Evolutionary conservation across 35 echinoderm and acorn worm species (phyloP), one percentile per base, ranked within the genome.

Genomic region (Apostichopus japonicus): DNA sequence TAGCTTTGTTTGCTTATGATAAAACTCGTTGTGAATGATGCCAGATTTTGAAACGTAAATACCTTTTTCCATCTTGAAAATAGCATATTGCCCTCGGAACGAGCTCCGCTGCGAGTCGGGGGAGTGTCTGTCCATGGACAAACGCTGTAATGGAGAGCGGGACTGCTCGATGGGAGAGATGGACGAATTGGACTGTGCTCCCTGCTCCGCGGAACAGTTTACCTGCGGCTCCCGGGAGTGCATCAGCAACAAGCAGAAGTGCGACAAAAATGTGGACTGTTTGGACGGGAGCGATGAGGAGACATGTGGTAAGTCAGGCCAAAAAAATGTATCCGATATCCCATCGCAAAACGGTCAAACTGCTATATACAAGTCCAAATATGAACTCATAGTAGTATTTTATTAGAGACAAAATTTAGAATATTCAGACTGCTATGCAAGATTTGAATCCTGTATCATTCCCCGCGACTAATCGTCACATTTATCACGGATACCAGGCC

Each of bases 201-300:
- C 67, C 4, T 96, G 95, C 78, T 6, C 16, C 2, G 7, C 77
- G 1, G 52, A 82, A 19, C 91, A 93, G 54, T 95, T 91, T 77
- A 54, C 33, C 14, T 96, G 97, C 24, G 5, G 10, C 23, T 95
- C 90, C 54, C 80, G 91, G 10, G 92, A 95, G 67, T 99, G 97
- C 89, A 54, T 99, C 6, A 87, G 77, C 51, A 80, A 79, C 11
- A 22, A 19, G 17, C 23, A 89, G 16, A 52, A 67, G 53, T 99
- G 97, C 54, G 84, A 99, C 70, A 88, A 70, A 1, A 19, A 73
- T 7, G 10, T 8, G 0, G 70, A 99, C 14, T 99, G 97, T 78
- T 3, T 80, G 6, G 97, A 99, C 71, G 77, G 75, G 4, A 99
- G 97, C 53, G 97, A 99, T 56, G 97, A 99, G 65, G 76, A 54